These are phyloP conservation scores for Drosophila athabasca DNA, from an alignment of 1,140 invertebrate genomes.

Conservation along the genomic window DNA sequence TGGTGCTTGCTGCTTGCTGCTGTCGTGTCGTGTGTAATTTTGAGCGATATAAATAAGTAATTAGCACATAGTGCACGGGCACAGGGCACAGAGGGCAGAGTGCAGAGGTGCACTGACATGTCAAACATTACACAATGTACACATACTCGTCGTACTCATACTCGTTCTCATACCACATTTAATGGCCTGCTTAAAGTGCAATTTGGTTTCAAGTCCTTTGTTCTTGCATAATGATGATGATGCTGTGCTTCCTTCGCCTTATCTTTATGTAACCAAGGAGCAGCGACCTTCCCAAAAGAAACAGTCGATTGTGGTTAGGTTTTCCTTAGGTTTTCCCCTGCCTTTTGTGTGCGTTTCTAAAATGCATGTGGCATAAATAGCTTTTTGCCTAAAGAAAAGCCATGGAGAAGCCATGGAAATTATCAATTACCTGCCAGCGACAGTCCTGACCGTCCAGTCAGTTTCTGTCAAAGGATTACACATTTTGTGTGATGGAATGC, in stretches of 20 bases:
- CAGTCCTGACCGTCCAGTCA: conserved; percentile 1
- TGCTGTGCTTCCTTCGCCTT: conserved; percentile 6
- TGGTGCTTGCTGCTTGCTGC: conserved; percentile 2
- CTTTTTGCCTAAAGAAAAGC: background rate
- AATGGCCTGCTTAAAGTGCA: conserved; percentile 50
- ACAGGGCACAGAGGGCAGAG: too few species aligned
- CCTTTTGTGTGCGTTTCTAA: conserved; percentile 9
- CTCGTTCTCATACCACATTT: conserved; percentile 16
- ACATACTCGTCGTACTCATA: background rate
- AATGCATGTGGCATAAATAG: conserved; percentile 11
- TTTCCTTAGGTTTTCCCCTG: conserved; percentile 10
- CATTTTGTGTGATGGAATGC: too few species aligned
- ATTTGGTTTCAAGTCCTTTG: conserved; percentile 46
- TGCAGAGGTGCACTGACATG: conserved; percentile 22
- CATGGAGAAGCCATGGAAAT: conserved; percentile 8
- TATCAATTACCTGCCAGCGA: conserved; percentile 34
- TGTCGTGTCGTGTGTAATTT: conserved; percentile 33
- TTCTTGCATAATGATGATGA: conserved; percentile 51
- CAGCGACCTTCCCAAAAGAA: conserved; percentile 34
- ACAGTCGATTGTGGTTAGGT: background rate
- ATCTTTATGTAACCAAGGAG: conserved; percentile 19
- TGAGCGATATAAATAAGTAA: conserved; percentile 64
- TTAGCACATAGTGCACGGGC: conserved; percentile 55
- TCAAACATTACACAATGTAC: conserved; percentile 20
- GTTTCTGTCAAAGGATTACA: background rate